phyloP scores from a whole-genome alignment of 1,140 invertebrate species.

The Maconellicoccus hirsutus region DNA sequence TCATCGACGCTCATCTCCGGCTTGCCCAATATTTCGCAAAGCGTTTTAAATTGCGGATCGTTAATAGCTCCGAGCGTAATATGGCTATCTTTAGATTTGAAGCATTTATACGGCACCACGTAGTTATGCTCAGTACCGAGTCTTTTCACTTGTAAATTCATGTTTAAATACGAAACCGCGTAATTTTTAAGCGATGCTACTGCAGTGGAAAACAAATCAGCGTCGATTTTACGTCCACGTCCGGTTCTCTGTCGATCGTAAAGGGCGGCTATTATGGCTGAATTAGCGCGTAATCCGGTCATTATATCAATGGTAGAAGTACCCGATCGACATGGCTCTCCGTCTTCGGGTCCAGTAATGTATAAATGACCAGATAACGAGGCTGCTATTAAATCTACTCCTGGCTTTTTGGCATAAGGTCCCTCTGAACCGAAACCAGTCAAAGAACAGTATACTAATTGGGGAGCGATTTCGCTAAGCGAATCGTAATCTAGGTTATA shows the following conservation, averaged over 20 bases:
- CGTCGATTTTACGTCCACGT: slow-evolving; percentile 82
- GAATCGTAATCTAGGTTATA: slow-evolving; percentile 69
- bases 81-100: slow-evolving; percentile 66
- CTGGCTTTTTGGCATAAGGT: slow-evolving; percentile 71
- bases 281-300: slow-evolving; percentile 87
- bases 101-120: slow-evolving; percentile 88
- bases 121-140: slow-evolving; percentile 88
- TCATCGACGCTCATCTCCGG: slow-evolving; percentile 47
- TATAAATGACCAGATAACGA: slow-evolving; percentile 81
- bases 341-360: slow-evolving; percentile 73
- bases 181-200: slow-evolving; percentile 79
- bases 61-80: slow-evolving; percentile 75
- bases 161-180: slow-evolving; percentile 79
- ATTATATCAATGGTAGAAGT: slow-evolving; percentile 87
- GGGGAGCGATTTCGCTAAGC: slow-evolving; percentile 56
- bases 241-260: slow-evolving; percentile 64
- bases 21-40: slow-evolving; percentile 52
- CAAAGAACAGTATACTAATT: slow-evolving; percentile 86
- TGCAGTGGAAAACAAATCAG: slow-evolving; percentile 86
- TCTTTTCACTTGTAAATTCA: slow-evolving; percentile 31
- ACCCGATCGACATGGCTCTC: slow-evolving; percentile 80
- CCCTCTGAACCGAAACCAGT: slow-evolving; percentile 82
- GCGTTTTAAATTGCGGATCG: slow-evolving; percentile 58
- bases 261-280: slow-evolving; percentile 87
- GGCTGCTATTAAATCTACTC: slow-evolving; percentile 91